Conservation (phyloP, 1,140 invertebrate species). For the Fopius arisanus region DNA sequence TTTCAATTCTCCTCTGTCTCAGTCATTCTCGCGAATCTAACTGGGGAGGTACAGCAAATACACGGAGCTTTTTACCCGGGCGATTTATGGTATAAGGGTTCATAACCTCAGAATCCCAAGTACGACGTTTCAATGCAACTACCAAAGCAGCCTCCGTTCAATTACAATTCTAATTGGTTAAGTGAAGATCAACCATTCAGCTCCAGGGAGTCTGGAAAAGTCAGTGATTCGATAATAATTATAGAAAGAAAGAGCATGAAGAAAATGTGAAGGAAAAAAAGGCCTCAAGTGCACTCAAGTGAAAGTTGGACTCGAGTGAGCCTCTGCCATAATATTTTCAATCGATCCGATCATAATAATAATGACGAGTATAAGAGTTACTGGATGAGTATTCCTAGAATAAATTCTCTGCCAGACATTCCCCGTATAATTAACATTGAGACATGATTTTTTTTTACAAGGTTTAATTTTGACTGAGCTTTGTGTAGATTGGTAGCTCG, state of each 20-base stretch:
- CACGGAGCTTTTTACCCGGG: neutral
- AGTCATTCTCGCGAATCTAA: neutral
- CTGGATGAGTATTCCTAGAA: neutral
- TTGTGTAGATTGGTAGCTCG: no score
- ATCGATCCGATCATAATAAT: neutral
- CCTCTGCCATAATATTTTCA: neutral
- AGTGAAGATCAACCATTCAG: neutral
- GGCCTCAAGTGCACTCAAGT: neutral
- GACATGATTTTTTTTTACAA: no score
- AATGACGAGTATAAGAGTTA: neutral
- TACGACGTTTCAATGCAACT: neutral
- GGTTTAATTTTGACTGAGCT: no score
- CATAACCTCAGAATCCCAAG: neutral
- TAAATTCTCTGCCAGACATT: neutral
- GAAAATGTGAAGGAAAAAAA: neutral
- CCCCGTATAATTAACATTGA: neutral
- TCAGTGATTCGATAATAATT: neutral
- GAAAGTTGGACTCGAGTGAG: neutral
- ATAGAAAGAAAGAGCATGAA: neutral
- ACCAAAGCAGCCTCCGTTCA: neutral
- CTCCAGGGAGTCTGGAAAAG: neutral
- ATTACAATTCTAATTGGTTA: neutral
- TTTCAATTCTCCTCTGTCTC: neutral
- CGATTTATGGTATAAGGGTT: neutral
- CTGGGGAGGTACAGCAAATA: neutral